A percentile compares a stretch with the other conserved stretches of the same genome.
Evolutionary conservation across 2,113 vertebrate species (phyloP).

Genomic region (Salvelinus alpinus): DNA sequence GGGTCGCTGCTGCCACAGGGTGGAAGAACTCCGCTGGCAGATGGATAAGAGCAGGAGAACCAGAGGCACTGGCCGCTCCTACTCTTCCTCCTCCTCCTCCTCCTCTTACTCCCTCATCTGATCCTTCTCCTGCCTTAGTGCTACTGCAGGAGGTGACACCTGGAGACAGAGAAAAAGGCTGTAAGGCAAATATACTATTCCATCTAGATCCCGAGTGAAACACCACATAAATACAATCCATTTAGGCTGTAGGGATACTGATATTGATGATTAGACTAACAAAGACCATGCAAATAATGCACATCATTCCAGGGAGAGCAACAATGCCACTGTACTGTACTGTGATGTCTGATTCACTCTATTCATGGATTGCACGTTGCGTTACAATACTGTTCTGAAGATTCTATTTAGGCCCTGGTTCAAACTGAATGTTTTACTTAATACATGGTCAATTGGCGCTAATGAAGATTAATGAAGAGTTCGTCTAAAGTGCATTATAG

Average conservation of each 20-base stretch:
- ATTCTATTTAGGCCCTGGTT: too few relatives aligned
- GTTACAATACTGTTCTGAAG: too few relatives aligned
- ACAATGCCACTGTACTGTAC: neutral
- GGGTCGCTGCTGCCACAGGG: constrained; percentile 76
- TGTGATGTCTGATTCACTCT: neutral
- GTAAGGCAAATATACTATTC: neutral
- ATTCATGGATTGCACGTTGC: too few relatives aligned
- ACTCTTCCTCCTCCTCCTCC: constrained; percentile 28
- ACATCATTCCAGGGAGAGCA: neutral
- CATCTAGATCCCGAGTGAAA: too few relatives aligned
- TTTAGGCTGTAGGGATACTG: too few relatives aligned
- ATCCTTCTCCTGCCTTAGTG: constrained; percentile 39
- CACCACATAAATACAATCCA: too few relatives aligned
- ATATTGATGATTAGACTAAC: too few relatives aligned
- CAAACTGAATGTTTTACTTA: too few relatives aligned
- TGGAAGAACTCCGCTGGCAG: constrained; percentile 88
- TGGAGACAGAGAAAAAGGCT: constrained; percentile 24
- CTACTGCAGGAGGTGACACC: constrained; percentile 54
- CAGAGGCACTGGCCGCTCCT: constrained; percentile 41
- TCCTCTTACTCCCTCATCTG: neutral
- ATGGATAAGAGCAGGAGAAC: constrained; percentile 70
- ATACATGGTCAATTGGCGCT: too few relatives aligned
- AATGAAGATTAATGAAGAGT: too few relatives aligned
- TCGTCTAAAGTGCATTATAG: too few relatives aligned
- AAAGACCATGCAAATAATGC: too few relatives aligned